Conservation (phyloP, 1,140 invertebrate genomes). For the Brachionus paranguensis region DNA sequence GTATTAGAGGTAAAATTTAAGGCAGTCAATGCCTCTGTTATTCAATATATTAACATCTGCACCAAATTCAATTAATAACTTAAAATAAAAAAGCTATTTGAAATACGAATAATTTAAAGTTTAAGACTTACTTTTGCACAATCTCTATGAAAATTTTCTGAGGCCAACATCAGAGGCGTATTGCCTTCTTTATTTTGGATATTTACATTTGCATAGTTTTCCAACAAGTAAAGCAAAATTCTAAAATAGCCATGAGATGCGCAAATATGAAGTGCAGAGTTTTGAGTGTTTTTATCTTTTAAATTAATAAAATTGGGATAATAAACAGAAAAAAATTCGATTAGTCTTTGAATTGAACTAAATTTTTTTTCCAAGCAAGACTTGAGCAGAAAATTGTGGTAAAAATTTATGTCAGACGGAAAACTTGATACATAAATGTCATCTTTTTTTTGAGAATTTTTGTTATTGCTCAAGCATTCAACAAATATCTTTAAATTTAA, state of each 20-base stretch:
- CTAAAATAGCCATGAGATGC: conserved; percentile 49
- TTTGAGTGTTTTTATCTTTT: conserved; percentile 47
- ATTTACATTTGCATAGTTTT: conserved; percentile 51
- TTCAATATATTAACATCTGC: conserved; percentile 50
- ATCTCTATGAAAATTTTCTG: conserved; percentile 48
- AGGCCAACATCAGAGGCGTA: conserved; percentile 48
- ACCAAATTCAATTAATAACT: conserved; percentile 53
- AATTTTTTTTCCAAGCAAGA: conserved; percentile 49
- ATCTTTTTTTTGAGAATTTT: conserved; percentile 48
- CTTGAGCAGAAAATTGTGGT: conserved; percentile 48
- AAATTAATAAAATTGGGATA: conserved; percentile 49
- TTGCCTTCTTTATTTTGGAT: conserved; percentile 47
- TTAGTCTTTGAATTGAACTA: conserved; percentile 49
- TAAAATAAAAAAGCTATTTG: conserved; percentile 33
- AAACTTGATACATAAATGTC: conserved; percentile 52
- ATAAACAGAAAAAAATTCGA: conserved; percentile 49
- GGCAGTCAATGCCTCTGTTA: conserved; percentile 45
- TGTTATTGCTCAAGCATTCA: conserved; percentile 50
- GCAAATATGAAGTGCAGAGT: conserved; percentile 51
- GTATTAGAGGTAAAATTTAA: conserved; percentile 50
- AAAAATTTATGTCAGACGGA: conserved; percentile 47
- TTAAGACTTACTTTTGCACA: conserved; percentile 47
- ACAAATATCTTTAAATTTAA: conserved; percentile 45
- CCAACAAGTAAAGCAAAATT: conserved; percentile 47
- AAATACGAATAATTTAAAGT: background rate